phyloP scores from a whole-genome alignment of 2,797 vertebrate genomes.

The Pseudocheirus occidentalis region DNA sequence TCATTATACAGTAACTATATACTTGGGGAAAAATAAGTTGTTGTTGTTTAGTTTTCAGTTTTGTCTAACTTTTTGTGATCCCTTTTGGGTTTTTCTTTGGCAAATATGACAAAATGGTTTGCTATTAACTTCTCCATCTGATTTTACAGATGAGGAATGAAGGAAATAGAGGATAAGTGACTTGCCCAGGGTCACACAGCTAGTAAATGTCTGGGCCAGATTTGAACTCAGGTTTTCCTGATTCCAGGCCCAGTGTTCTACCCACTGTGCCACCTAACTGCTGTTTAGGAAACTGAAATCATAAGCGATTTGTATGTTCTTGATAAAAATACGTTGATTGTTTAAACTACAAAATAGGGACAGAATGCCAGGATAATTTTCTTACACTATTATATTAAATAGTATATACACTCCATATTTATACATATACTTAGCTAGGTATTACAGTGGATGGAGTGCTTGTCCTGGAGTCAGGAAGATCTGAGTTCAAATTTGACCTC shows the following conservation, averaged over 20 bases:
- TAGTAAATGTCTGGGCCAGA: background rate
- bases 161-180: background rate
- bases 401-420: background rate
- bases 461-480: background rate
- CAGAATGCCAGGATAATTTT: background rate
- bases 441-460: background rate
- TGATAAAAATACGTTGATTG: background rate
- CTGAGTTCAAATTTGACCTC: background rate
- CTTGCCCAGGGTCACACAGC: background rate
- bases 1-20: background rate
- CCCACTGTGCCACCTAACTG: background rate
- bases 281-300: background rate
- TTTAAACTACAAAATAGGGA: background rate
- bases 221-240: background rate
- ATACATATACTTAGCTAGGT: background rate
- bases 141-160: background rate
- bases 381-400: background rate
- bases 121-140: background rate
- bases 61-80: background rate
- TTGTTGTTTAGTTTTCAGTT: background rate
- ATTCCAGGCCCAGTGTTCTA: background rate
- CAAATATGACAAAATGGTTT: background rate
- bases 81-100: background rate
- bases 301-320: background rate
- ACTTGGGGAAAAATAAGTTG: background rate